Evolutionary conservation across 2,113 vertebrate species (phyloP).

Genomic region (Cryptomyrus ogoouensis): DNA sequence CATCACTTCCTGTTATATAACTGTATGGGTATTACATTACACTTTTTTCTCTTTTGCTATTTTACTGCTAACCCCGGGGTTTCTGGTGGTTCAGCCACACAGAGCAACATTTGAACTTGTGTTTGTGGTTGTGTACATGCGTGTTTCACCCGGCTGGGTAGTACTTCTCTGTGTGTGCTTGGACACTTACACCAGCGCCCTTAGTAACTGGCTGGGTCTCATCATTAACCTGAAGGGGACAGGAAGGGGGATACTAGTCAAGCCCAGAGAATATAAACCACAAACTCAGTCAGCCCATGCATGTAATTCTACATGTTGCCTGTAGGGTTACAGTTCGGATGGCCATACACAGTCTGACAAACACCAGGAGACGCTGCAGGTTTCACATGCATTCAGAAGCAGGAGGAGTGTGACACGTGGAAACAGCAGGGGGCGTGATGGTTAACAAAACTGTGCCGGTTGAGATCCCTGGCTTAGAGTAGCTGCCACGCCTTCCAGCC

Average conservation of each 20-base stretch:
- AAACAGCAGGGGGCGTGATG: neutral
- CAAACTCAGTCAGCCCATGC: neutral
- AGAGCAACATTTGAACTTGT: neutral
- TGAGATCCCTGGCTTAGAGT: neutral
- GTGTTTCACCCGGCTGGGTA: neutral
- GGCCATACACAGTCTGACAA: neutral
- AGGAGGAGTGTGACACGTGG: neutral
- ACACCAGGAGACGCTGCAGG: neutral
- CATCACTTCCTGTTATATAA: neutral
- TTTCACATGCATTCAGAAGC: neutral
- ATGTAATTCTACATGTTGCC: neutral
- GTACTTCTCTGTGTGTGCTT: neutral
- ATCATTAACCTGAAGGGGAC: conserved; percentile 38
- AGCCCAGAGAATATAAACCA: neutral
- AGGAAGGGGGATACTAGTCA: neutral
- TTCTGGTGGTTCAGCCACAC: neutral
- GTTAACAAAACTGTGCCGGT: neutral
- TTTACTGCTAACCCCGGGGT: neutral
- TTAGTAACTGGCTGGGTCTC: conserved; percentile 36
- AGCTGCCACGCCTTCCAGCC: neutral
- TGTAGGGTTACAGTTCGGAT: neutral
- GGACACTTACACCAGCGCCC: conserved; percentile 19
- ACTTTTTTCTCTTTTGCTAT: neutral
- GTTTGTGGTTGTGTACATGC: neutral
- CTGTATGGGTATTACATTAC: neutral